Base-by-base conservation (phyloP, 92 coral and sea anemone genomes). In the Metridium senile region DNA sequence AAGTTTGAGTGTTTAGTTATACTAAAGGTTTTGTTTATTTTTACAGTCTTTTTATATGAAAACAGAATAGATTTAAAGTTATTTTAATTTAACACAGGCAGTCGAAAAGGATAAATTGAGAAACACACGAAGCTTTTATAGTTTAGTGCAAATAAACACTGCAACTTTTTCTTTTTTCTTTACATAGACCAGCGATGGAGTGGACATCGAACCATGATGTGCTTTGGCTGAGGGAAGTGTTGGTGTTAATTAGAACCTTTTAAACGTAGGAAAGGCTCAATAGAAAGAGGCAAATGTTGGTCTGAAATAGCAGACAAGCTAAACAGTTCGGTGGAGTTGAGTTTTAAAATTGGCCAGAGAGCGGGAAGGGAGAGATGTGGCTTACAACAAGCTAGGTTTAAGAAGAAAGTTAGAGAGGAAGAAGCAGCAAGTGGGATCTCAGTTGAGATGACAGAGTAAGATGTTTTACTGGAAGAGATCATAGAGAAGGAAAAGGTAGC, bases 281-380 rank as follows among this genome's bases (percentile, higher is more conserved):
- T 63, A 11, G 81, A 76, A 20, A 71, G 69, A 71, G 87, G 91
- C 33, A 64, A 62, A 58, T 31, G 34, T 23, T 87, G 87, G 91
- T 61, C 64, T 31, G 29, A 26, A 20, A 82, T 81, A 49, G 83
- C 87, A 59, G 84, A 64, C 47, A 22, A 30, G 29, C 59, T 87
- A 32, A 80, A 74, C 66, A 66, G 71, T 65, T 30, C 69, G 43
- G 72, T 26, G 30, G 89, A 80, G 56, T 1, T 85, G 19, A 46
- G 32, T 68, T 79, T 79, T 64, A 68, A 45, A 54, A 81, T 85
- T 26, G 31, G 39, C 69, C 68, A 72, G 77, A 85, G 89, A 53
- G 63, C 77, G 46, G 87, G 82, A 27, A 73, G 91, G 22, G 87
- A 87, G 67, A 82, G 87, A 47, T 82, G 71, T 69, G 68, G 72